These are phyloP conservation scores for Dynastes tityus DNA, from an alignment of 2,888 invertebrate genomes.

Conservation along the genomic window DNA sequence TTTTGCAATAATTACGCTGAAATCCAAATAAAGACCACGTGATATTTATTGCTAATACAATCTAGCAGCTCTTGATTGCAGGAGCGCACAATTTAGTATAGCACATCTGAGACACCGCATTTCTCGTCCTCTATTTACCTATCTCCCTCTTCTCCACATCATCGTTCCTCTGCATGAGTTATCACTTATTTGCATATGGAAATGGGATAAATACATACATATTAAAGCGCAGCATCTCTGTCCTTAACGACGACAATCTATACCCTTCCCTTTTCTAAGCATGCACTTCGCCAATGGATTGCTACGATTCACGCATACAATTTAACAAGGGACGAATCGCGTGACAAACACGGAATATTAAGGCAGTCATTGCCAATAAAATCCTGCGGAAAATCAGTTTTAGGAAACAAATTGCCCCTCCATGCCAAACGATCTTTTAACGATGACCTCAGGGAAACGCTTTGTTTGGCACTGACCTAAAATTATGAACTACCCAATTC, in stretches of 20 bases:
- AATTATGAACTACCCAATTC: background rate
- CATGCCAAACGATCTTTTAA: conserved; percentile 11
- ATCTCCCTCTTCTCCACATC: background rate
- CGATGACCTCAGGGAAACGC: background rate
- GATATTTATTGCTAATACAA: conserved; percentile 22
- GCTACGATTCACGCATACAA: conserved; percentile 3
- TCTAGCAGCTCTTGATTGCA: background rate
- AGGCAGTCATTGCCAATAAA: background rate
- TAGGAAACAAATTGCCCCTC: background rate
- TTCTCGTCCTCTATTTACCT: background rate
- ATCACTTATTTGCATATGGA: conserved; percentile 55
- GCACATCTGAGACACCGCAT: background rate
- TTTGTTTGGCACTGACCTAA: background rate
- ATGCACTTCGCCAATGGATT: conserved; percentile 6
- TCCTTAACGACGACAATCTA: background rate
- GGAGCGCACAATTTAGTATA: background rate
- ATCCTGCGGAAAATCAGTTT: background rate
- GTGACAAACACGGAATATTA: background rate
- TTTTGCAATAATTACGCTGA: too few species aligned
- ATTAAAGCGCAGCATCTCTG: conserved; percentile 36
- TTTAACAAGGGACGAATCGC: conserved; percentile 16
- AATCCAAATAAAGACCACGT: background rate
- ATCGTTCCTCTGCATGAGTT: conserved; percentile 42
- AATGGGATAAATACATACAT: conserved; percentile 45
- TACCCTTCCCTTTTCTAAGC: background rate